Base-by-base conservation (phyloP, 2,888 invertebrate species). In the Acholoe squamosa region DNA sequence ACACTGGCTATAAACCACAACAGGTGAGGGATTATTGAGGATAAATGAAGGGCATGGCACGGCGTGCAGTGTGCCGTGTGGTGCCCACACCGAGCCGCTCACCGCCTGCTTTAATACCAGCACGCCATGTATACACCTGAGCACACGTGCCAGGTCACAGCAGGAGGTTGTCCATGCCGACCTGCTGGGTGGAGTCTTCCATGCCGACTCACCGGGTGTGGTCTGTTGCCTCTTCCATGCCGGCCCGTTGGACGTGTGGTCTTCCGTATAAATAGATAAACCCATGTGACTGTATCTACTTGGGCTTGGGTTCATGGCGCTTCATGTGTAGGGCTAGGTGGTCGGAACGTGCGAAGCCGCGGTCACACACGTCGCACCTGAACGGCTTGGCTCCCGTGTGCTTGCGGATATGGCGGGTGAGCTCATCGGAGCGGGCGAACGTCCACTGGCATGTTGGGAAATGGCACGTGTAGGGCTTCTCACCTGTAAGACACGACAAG, bases 221-320 rank as follows among this genome's bases (percentile, higher is more conserved):
- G 31, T 22, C 19, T 12, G 51, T 12, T 19, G 14, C 7, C 1
- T 28, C 28, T 28, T 28, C 71, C 31, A 25, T 7, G 71, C 71
- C 71, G n/a, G 5, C 61, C 22, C 10, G 61, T 14, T 19, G 14
- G 61, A n/a, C 54, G 54, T 19, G 54, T 10, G 12, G 61, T 19
- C n/a, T 19, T 19, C 61, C 22, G 19, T n/a, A n/a, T 3, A n/a
- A 61, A 19, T 10, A n/a, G n/a, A n/a, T n/a, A 61, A 61, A 61
- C 61, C n/a, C 61, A 61, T 3, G 52, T 28, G 28, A 28, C 28
- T 7, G 25, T 3, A 19, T 25, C 43, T 80, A 90, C 56, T 91
- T 86, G 31, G 77, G 43, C 31, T 99, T 99, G 94, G 99, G 99
- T 95, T 98, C 97, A 96, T 97, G 97, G 43, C 97, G 95, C 94